Evolutionary conservation across 1,140 invertebrate genomes (phyloP).

Genomic region (Hermatobates lingyangjiaoensis): DNA sequence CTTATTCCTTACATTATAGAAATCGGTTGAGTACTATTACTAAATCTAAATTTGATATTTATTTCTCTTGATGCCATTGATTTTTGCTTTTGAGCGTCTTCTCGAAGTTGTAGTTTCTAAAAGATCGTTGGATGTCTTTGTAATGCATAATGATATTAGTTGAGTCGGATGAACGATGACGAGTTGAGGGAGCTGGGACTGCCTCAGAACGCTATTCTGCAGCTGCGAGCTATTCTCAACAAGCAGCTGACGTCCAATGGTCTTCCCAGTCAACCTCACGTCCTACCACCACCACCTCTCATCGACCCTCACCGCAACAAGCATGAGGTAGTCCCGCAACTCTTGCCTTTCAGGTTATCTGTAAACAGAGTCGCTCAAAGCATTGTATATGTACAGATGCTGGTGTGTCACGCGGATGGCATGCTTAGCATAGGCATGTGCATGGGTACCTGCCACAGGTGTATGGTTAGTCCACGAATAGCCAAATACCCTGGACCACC

Average conservation of each 20-base stretch:
- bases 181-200: slow-evolving; percentile 30
- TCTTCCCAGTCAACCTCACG: background rate
- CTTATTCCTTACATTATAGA: too few species aligned
- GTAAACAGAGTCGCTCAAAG: too few species aligned
- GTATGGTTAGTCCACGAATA: too few species aligned
- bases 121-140: background rate
- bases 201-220: slow-evolving; percentile 29
- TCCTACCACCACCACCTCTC: slow-evolving; percentile 1
- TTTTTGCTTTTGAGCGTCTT: background rate
- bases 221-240: slow-evolving; percentile 32
- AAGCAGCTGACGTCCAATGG: slow-evolving; percentile 31
- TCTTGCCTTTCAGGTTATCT: too few species aligned
- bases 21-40: too few species aligned
- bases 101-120: background rate
- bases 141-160: slow-evolving; percentile 29
- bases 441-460: too few species aligned
- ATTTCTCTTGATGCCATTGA: background rate
- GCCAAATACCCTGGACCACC: background rate
- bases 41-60: background rate
- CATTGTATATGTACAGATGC: too few species aligned
- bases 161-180: slow-evolving; percentile 33
- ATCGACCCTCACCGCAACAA: slow-evolving; percentile 9
- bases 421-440: too few species aligned
- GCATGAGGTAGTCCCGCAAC: background rate
- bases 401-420: too few species aligned